Base-by-base conservation (phyloP, 2,888 invertebrate species). In the Drosophila leonis region DNA sequence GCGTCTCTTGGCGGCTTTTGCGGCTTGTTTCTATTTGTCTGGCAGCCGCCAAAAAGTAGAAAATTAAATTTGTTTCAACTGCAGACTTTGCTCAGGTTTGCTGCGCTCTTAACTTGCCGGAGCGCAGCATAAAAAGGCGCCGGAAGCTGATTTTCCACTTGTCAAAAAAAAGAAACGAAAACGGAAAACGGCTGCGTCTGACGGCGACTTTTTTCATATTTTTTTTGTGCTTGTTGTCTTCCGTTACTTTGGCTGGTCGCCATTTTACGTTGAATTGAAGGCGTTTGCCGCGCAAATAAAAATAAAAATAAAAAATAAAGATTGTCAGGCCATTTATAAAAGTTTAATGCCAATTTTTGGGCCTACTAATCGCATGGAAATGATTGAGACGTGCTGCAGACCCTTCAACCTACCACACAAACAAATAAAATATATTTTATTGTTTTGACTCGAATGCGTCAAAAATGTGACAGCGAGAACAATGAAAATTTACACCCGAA, bases 21-120 rank as follows among this genome's bases (percentile, higher is more conserved):
- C 73, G 83, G 83, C 76, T 82, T 82, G 76, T 83, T 83, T 70
- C 83, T 73, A 56, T 73, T 74, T 84, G 84, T 83, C 75, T 85
- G 83, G 80, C 80, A 83, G 80, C 72, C 74, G 69, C 84, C 68
- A 72, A 87, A 84, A 85, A 87, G 83, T 82, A 82, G 82, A 86
- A 85, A 86, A 86, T 86, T 86, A 86, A 86, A 86, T 86, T 86
- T 81, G 67, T 83, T 84, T 86, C 84, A 83, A 83, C 81, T 83
- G 83, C 84, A 84, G 84, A 82, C 84, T 65, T 65, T 66, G 65
- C 67, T 57, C 83, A 83, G 82, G 77, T 79, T 82, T 61, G 35
- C 59, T 54, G 54, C 54, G 54, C 37, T 54, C 39, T 54, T 54
- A 29, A 39, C 54, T 54, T 54, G 62, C 62, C 24, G 56, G 39